Evolutionary conservation across 1,140 invertebrate genomes (phyloP).

Genomic region (Trinorchestia longiramus): DNA sequence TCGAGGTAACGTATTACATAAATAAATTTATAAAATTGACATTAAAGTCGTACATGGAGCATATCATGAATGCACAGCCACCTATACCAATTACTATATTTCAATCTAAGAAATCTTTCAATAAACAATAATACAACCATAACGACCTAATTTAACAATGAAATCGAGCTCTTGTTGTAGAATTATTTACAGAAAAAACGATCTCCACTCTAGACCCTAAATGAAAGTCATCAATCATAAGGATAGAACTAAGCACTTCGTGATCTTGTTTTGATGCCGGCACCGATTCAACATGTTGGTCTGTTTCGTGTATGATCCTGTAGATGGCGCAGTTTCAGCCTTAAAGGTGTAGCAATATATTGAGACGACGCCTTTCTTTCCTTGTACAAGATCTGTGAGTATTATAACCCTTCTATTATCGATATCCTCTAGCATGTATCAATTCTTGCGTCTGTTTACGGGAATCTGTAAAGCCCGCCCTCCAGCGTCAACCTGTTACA

Average conservation of each 20-base stretch:
- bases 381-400: background rate
- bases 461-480: conserved; percentile 16
- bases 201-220: too few relatives aligned
- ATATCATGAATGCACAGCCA: too few relatives aligned
- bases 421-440: background rate
- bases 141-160: too few relatives aligned
- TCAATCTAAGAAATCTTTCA: too few relatives aligned
- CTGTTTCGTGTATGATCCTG: conserved; percentile 4
- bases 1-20: too few relatives aligned
- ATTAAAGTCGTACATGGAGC: too few relatives aligned
- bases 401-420: background rate
- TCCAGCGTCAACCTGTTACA: conserved; percentile 53
- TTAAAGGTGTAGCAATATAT: background rate
- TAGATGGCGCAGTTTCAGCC: conserved; percentile 33
- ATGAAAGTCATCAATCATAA: too few relatives aligned
- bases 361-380: background rate
- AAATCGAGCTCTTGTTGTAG: too few relatives aligned
- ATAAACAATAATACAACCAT: too few relatives aligned
- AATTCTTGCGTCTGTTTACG: background rate
- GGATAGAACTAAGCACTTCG: background rate
- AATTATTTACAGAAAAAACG: too few relatives aligned
- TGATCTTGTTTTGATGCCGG: background rate
- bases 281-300: background rate
- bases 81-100: too few relatives aligned
- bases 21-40: too few relatives aligned